These are phyloP conservation scores for Fregata magnificens DNA, from an alignment of 2,113 vertebrate species.

Conservation along the genomic window DNA sequence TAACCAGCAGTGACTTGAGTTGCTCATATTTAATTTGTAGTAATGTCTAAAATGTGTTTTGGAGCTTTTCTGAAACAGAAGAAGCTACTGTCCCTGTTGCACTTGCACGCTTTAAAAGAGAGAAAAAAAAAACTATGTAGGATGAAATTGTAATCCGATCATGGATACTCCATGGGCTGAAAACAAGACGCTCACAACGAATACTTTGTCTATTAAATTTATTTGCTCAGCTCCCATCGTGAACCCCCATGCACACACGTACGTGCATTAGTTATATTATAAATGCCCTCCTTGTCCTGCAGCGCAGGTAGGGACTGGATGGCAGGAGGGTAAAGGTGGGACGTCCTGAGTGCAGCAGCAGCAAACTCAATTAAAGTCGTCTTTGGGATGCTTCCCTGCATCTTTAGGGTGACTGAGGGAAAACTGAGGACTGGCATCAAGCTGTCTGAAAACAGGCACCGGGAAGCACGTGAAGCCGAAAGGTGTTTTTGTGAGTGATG, in stretches of 20 bases:
- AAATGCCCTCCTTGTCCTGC: rapidly evolving
- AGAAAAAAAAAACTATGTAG: no score
- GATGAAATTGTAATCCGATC: neutral
- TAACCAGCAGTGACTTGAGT: neutral
- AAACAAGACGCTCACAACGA: neutral
- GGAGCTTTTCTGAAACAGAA: neutral
- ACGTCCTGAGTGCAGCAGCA: neutral
- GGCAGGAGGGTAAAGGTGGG: neutral
- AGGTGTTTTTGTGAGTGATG: neutral
- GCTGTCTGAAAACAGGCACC: neutral
- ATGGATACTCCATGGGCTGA: neutral
- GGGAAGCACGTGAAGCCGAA: neutral
- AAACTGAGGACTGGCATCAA: neutral
- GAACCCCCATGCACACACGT: rapidly evolving
- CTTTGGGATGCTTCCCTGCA: neutral
- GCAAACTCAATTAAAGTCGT: neutral
- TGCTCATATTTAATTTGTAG: neutral
- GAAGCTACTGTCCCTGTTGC: neutral
- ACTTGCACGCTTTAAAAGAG: neutral
- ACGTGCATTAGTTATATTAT: rapidly evolving
- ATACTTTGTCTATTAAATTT: neutral
- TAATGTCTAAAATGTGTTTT: neutral
- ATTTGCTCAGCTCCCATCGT: rapidly evolving
- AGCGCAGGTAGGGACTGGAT: neutral
- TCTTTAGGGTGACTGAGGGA: neutral